Evolutionary conservation across 2,113 vertebrate genomes (phyloP).

Genomic region (Bubalus kerabau): DNA sequence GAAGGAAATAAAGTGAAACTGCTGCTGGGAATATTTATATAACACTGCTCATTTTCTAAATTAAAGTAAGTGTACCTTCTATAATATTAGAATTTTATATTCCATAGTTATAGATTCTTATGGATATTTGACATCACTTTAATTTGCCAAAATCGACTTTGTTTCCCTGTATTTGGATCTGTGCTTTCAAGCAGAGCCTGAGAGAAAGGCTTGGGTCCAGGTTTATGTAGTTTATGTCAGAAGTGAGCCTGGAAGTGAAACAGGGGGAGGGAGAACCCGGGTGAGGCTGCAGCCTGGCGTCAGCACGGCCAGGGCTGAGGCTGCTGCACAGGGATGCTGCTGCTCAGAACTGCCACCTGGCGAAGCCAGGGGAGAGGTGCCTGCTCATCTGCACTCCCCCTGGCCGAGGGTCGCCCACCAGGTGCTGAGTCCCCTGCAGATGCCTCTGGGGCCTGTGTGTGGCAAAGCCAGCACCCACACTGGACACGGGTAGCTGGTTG

Average conservation of each 20-base stretch:
- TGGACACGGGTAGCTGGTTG: accelerated
- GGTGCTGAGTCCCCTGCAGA: accelerated
- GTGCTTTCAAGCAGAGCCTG: neutral
- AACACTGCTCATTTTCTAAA: neutral
- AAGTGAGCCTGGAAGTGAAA: neutral
- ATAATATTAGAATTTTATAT: neutral
- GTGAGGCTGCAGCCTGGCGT: neutral
- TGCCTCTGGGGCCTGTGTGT: neutral
- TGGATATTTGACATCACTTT: neutral
- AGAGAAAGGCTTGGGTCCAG: neutral
- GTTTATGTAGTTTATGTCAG: neutral
- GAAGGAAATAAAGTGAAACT: neutral
- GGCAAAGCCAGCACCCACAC: accelerated
- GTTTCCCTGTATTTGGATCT: neutral
- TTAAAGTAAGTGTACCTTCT: neutral
- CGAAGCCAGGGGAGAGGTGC: neutral
- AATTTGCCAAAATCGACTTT: neutral
- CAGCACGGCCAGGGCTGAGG: neutral
- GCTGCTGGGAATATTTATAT: neutral
- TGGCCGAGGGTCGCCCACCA: neutral
- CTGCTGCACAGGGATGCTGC: accelerated
- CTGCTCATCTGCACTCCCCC: neutral
- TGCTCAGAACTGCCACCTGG: neutral
- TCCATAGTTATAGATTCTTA: neutral
- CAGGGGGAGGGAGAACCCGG: too few relatives aligned